These are phyloP conservation scores for Leiothrix lutea DNA, from an alignment of 2,113 vertebrate genomes.

Conservation along the genomic window DNA sequence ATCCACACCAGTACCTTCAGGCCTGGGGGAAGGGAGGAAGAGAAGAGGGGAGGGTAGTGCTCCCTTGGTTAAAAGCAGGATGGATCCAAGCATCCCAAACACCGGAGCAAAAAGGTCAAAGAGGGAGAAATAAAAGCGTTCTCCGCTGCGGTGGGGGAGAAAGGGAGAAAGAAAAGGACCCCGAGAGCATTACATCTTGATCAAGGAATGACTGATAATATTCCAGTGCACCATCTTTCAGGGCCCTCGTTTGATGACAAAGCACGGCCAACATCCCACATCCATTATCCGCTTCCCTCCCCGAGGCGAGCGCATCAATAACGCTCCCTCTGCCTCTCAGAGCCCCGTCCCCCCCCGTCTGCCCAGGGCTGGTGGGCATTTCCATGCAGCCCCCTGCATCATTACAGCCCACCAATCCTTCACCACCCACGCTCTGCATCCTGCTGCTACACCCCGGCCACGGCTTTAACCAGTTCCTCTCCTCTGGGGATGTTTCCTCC, in stretches of 20 bases:
- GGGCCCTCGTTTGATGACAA: slow-evolving; percentile 95
- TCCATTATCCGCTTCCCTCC: slow-evolving; percentile 91
- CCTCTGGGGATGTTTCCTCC: background rate
- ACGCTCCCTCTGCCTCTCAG: slow-evolving; percentile 70
- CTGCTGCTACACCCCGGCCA: slow-evolving; percentile 30
- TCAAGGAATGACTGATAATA: slow-evolving; percentile 98
- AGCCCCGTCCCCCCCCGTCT: background rate
- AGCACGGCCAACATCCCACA: slow-evolving; percentile 83
- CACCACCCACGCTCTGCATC: slow-evolving; percentile 50
- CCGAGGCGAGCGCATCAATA: slow-evolving; percentile 97
- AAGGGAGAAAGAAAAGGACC: slow-evolving; percentile 39
- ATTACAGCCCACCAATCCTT: slow-evolving; percentile 77
- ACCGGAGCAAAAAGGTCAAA: background rate
- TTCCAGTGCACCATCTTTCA: slow-evolving; percentile 91
- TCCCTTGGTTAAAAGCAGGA: background rate
- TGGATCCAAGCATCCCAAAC: rapidly evolving
- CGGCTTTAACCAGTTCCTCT: slow-evolving; percentile 57
- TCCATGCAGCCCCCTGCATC: slow-evolving; percentile 66
- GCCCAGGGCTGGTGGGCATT: slow-evolving; percentile 74
- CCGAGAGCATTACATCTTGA: slow-evolving; percentile 88
- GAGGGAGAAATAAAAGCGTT: slow-evolving; percentile 12
- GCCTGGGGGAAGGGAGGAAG: background rate
- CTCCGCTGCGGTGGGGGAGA: background rate
- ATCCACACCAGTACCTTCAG: background rate
- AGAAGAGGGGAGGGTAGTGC: rapidly evolving